Conservation (phyloP, 2,888 invertebrate genomes). For the Drosophila nigricruria region DNA sequence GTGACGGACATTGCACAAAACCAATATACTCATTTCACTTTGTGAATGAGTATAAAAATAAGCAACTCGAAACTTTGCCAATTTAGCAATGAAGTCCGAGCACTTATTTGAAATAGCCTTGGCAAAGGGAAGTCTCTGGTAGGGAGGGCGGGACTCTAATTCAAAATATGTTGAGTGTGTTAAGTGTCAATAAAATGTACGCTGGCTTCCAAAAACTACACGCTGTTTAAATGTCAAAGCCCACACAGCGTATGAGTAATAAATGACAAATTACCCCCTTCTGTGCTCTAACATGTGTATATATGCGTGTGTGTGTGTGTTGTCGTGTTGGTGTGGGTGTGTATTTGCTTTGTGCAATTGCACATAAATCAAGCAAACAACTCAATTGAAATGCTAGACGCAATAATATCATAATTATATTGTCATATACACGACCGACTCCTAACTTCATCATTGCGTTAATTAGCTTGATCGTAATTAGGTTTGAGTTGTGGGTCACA, state of each 20-base stretch:
- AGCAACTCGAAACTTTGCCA: too few relatives aligned
- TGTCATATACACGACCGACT: conserved; percentile 33
- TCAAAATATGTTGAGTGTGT: conserved; percentile 54
- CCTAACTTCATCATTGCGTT: conserved; percentile 11
- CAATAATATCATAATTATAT: conserved; percentile 72
- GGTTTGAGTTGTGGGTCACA: conserved; percentile 5
- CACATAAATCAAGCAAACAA: conserved; percentile 77
- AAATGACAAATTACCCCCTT: conserved; percentile 66
- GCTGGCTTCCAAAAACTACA: conserved; percentile 51
- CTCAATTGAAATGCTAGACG: conserved; percentile 75
- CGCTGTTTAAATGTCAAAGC: conserved; percentile 67
- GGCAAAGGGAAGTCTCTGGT: too few relatives aligned
- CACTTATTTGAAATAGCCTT: conserved; percentile 20
- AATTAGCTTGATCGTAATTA: conserved; percentile 11
- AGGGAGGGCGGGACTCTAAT: neutral
- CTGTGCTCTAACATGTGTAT: conserved; percentile 10
- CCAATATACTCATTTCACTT: too few relatives aligned
- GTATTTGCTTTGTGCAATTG: conserved; percentile 71
- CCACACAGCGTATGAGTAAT: conserved; percentile 70
- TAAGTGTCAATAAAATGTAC: conserved; percentile 72
- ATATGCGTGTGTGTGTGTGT: conserved; percentile 18
- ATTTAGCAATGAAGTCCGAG: conserved; percentile 48
- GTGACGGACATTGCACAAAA: too few relatives aligned
- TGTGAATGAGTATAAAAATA: too few relatives aligned
- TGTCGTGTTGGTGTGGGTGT: conserved; percentile 21